Evolutionary conservation across 2,113 vertebrate species (phyloP).

Genomic region (Python bivittatus): DNA sequence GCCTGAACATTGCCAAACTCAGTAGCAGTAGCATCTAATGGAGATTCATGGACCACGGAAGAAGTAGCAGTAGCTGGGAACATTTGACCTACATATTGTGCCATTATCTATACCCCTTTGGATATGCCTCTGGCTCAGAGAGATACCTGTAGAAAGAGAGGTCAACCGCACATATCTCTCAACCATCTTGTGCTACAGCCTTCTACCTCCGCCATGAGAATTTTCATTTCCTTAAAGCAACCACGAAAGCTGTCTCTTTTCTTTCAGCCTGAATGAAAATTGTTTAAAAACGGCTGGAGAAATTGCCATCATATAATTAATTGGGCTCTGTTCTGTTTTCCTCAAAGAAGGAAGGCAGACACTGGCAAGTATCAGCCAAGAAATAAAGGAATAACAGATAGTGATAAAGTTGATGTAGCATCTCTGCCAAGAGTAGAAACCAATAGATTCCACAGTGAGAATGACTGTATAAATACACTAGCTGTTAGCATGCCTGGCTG

Average conservation of each 20-base stretch:
- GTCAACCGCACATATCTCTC: background rate
- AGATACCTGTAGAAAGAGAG: background rate
- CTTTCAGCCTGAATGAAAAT: background rate
- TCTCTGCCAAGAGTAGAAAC: background rate
- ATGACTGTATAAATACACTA: background rate
- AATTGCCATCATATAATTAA: background rate
- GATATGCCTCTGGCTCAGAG: background rate
- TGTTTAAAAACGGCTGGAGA: background rate
- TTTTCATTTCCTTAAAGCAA: background rate
- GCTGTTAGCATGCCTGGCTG: background rate
- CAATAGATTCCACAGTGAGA: background rate
- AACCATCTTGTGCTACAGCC: background rate
- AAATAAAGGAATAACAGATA: background rate
- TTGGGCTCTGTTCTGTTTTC: background rate
- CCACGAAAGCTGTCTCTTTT: background rate
- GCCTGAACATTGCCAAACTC: background rate
- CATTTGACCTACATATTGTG: background rate
- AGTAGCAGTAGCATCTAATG: background rate
- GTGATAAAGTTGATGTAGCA: background rate
- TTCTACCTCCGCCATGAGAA: background rate
- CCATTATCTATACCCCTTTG: background rate
- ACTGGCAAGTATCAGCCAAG: background rate
- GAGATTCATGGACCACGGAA: background rate
- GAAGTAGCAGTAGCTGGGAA: background rate
- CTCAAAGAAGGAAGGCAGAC: background rate